phyloP scores from a whole-genome alignment of 2,113 vertebrate species.

The Scalopus aquaticus region DNA sequence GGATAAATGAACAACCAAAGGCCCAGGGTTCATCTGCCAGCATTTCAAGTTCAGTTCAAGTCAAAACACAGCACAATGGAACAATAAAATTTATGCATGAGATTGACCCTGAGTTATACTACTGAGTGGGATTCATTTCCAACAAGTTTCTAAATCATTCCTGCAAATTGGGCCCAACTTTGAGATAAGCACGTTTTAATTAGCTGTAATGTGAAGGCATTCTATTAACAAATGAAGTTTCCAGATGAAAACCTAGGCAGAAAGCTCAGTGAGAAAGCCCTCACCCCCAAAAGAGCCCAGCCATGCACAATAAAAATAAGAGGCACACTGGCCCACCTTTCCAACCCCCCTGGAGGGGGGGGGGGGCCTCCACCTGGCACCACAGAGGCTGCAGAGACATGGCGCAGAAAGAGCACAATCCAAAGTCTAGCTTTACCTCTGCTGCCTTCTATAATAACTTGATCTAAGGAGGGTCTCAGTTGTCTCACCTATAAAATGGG shows the following conservation, averaged over 20 bases:
- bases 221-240: conserved; percentile 23
- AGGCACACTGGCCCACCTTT: neutral
- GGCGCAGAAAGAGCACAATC: too few species aligned
- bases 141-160: conserved; percentile 71
- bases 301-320: neutral
- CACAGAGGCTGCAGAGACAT: neutral
- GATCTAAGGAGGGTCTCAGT: neutral
- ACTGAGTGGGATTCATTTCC: conserved; percentile 74
- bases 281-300: neutral
- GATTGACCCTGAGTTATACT: conserved; percentile 43
- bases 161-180: conserved; percentile 70
- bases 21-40: neutral
- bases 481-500: neutral
- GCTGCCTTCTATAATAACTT: neutral
- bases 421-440: neutral
- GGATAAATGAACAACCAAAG: neutral
- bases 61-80: conserved; percentile 70
- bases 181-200: conserved; percentile 67
- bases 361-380: neutral
- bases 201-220: conserved; percentile 66
- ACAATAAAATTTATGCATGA: conserved; percentile 70
- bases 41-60: conserved; percentile 48
- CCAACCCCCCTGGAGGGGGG: neutral
- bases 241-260: conserved; percentile 7
- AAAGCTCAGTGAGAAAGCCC: neutral